These are phyloP conservation scores for Chondrosia reniformis DNA, from an alignment of 37 sponge, comb jelly and placozoan genomes.

Conservation along the genomic window DNA sequence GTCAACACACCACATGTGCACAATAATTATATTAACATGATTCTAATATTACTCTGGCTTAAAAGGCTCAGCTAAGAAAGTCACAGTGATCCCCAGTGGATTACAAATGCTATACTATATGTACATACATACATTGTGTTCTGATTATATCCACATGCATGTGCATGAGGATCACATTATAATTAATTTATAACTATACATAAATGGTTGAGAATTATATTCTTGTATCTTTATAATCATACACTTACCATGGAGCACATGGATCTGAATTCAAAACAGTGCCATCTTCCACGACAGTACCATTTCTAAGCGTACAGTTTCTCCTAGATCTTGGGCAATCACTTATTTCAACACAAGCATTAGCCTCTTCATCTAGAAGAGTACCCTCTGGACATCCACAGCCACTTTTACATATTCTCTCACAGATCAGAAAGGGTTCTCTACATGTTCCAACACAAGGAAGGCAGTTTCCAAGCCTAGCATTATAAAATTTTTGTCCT, in stretches of 20 bases:
- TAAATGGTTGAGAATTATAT: background rate
- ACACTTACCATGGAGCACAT: background rate
- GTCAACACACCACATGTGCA: too few relatives aligned
- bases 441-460: constrained; percentile 16
- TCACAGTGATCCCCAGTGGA: too few relatives aligned
- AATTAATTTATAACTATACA: too few relatives aligned
- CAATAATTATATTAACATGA: too few relatives aligned
- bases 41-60: too few relatives aligned
- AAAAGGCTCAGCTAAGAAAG: background rate
- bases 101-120: background rate
- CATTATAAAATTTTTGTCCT: background rate
- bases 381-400: constrained; percentile 32
- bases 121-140: background rate
- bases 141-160: background rate
- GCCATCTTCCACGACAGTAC: background rate
- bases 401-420: constrained; percentile 1
- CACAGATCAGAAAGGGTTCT: constrained; percentile 17
- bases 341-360: background rate
- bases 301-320: background rate
- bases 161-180: too few relatives aligned
- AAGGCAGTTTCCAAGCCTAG: background rate
- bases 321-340: background rate
- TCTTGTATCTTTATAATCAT: background rate
- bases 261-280: background rate
- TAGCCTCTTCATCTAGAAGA: constrained; percentile 4